Evolutionary conservation across 2,888 invertebrate genomes (phyloP).

Genomic region (Lapara coniferarum): DNA sequence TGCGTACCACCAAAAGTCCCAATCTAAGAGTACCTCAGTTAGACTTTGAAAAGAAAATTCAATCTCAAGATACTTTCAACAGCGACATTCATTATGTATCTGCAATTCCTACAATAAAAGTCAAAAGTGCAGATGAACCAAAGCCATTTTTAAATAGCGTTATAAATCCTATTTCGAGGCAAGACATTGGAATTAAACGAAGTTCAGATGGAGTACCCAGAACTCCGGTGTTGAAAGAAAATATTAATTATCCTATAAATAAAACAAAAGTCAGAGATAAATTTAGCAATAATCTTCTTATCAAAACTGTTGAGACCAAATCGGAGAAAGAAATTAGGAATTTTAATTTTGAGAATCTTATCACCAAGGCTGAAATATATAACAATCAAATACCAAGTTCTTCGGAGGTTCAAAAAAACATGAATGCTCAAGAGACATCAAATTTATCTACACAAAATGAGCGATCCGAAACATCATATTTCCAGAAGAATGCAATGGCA

Average conservation of each 20-base stretch:
- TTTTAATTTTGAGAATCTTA: conserved; percentile 80
- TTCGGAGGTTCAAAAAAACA: conserved; percentile 71
- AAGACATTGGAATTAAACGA: conserved; percentile 65
- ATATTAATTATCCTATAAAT: conserved; percentile 49
- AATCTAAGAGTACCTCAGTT: conserved; percentile 48
- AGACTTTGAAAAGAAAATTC: conserved; percentile 58
- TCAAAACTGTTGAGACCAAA: conserved; percentile 56
- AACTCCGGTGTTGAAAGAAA: conserved; percentile 67
- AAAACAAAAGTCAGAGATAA: conserved; percentile 64
- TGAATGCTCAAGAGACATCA: conserved; percentile 59
- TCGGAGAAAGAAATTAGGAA: conserved; percentile 67
- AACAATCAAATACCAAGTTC: conserved; percentile 75
- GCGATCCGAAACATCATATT: conserved; percentile 78
- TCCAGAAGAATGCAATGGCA: conserved; percentile 68
- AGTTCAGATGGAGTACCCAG: conserved; percentile 63
- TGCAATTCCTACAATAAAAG: conserved; percentile 67
- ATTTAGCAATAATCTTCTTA: conserved; percentile 40
- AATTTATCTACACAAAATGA: conserved; percentile 57
- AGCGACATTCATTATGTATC: conserved; percentile 52
- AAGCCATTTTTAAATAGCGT: conserved; percentile 56
- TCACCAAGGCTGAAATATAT: conserved; percentile 80
- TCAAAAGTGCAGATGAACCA: conserved; percentile 70
- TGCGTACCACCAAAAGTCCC: conserved; percentile 58
- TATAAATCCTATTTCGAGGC: conserved; percentile 53
- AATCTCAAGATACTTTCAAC: conserved; percentile 51